phyloP scores from a whole-genome alignment of 2,888 invertebrate species.

The Acleris holmiana region DNA sequence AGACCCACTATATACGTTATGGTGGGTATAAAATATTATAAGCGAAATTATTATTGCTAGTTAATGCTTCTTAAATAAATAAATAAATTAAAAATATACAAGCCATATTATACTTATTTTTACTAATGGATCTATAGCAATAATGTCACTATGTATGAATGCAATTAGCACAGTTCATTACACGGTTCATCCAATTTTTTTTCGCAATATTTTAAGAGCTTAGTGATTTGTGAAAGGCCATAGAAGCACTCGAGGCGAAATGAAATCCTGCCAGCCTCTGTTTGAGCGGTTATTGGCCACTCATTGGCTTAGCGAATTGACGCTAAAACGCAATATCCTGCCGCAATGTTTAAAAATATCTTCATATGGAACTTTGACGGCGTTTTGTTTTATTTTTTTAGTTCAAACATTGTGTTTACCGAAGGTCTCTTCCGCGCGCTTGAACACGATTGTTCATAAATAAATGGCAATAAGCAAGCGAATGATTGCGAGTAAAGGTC shows the following conservation, averaged over 20 bases:
- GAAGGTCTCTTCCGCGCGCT: constrained; percentile 30
- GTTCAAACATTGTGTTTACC: constrained; percentile 32
- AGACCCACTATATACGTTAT: no score
- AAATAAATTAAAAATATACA: no score
- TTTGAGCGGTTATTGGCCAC: constrained; percentile 71
- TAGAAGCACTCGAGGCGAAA: constrained; percentile 35
- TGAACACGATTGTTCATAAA: constrained; percentile 29
- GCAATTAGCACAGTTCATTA: no score
- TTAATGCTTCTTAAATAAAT: no score
- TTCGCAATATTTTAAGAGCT: constrained; percentile 33
- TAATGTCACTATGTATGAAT: no score
- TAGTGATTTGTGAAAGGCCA: constrained; percentile 38
- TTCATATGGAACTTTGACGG: constrained; percentile 40
- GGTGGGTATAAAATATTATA: no score
- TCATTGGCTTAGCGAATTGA: constrained; percentile 61
- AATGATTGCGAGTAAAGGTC: constrained; percentile 6
- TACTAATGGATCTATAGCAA: no score
- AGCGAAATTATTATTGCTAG: no score
- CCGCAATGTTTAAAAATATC: constrained; percentile 56
- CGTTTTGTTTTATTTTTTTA: constrained; percentile 36
- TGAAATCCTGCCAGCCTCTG: constrained; percentile 43
- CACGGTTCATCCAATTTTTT: constrained; percentile 9
- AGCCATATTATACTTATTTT: no score
- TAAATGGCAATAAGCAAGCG: constrained; percentile 18
- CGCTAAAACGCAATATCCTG: constrained; percentile 73